Evolutionary conservation across 2,113 vertebrate species (phyloP), one percentile per base, ranked within the genome.

Genomic region (Pandion haliaetus): DNA sequence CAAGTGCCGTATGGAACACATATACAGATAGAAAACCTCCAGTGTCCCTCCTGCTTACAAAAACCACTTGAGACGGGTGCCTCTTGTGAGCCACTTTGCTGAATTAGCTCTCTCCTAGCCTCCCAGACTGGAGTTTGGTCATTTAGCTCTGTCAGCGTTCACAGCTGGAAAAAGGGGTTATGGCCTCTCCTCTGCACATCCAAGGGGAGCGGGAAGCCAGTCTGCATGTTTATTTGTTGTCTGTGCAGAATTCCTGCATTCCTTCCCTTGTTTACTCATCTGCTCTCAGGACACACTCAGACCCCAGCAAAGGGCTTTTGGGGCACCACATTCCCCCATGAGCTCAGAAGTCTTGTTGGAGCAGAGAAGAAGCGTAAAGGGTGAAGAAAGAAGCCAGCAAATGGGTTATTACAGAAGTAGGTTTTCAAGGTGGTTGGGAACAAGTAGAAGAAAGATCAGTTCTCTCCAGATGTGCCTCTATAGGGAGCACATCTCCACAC

Each of bases 261-360:
- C 88, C 74, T 90, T 74, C 59, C 71, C 82, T 14, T 84, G 85
- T 93, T 97, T 86, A 42, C 65, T 90, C 90, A 94, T 95, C 94
- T 89, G 86, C 73, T 95, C 34, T 15, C 40, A 58, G 40, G 88
- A 82, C 70, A 28, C 8, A 10, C 52, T 86, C 49, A 8, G 81
- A 88, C 28, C 57, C 94, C 90, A 58, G 42, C 59, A 29, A 61
- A 90, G 44, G 31, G 28, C 29, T 58, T 78, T 76, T 24, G 86
- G 89, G 89, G 79, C 94, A 85, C 24, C 5, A 3, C 19, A 9
- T 47, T 66, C 12, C 63, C 24, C 52, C 28, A 8, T 0, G 14
- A 80, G 82, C 71, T 61, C 5, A 0, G 57, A 31, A 62, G 45
- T 86, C 66, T 55, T 45, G 23, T 61, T 83, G 62, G 61, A 76